Percentiles rank a stretch among this genome's conserved stretches.
These are phyloP conservation scores for Papilio polytes DNA, from an alignment of 1,140 invertebrate genomes.

Conservation along the genomic window DNA sequence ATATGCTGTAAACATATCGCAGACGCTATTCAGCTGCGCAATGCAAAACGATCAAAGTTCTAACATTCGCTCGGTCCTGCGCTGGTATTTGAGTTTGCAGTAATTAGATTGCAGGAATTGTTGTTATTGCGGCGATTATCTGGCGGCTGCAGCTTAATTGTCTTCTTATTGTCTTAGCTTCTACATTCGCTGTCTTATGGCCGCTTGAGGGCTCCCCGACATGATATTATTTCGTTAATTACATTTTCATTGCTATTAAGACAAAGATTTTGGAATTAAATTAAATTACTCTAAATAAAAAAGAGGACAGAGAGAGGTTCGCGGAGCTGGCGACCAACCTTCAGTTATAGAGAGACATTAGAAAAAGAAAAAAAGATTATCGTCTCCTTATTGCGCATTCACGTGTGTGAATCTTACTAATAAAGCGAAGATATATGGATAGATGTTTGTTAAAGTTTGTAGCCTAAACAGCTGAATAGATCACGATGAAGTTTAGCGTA, in stretches of 20 bases:
- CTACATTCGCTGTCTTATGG: constrained; percentile 55
- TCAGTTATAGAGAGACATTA: too few relatives aligned
- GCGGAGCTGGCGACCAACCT: too few relatives aligned
- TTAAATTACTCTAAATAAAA: constrained; percentile 5
- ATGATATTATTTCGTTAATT: constrained; percentile 73
- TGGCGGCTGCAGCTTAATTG: constrained; percentile 63
- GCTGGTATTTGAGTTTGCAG: constrained; percentile 62
- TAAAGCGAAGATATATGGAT: too few relatives aligned
- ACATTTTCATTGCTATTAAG: constrained; percentile 60
- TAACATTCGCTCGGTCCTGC: constrained; percentile 38
- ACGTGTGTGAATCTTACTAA: too few relatives aligned
- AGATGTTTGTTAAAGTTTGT: too few relatives aligned
- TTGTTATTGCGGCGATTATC: constrained; percentile 73
- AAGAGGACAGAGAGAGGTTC: too few relatives aligned
- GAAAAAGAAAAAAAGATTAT: too few relatives aligned
- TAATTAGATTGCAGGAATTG: constrained; percentile 72
- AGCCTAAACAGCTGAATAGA: too few relatives aligned
- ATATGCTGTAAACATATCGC: constrained; percentile 17
- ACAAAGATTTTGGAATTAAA: constrained; percentile 40
- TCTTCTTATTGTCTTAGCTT: constrained; percentile 60
- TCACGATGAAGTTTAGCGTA: too few relatives aligned
- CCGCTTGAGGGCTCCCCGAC: constrained; percentile 59
- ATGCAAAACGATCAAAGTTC: constrained; percentile 40
- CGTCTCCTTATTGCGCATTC: too few relatives aligned
- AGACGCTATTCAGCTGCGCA: constrained; percentile 41